Base-by-base conservation (phyloP, 2,888 invertebrate species). In the Rapana venosa region DNA sequence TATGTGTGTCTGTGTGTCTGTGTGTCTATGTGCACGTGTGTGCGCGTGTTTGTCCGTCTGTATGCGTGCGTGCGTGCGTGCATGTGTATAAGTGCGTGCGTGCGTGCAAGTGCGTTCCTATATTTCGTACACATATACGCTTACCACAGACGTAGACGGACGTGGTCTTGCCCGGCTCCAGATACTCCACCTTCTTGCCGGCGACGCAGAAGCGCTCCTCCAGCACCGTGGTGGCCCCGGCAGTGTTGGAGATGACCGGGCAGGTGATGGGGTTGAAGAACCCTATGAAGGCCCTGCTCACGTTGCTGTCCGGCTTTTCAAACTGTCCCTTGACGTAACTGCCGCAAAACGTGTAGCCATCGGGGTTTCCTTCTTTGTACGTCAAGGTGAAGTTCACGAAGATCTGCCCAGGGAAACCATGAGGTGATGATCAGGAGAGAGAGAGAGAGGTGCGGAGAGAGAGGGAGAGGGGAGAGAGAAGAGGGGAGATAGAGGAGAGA, bases 381-480 rank as follows among this genome's bases (percentile, higher is more conserved):
- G 87, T 87, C 32, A 90, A 35, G 0, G 90, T 90, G 66, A 66
- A 32, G 58, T 87, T 36, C 22, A 90, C 47, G 20, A 32, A 26
- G 1, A 90, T 87, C 90, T 90, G 70, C 30, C 30, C 20, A 47
- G 13, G 47, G 11, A 83, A 77, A 35, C 8, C 8, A 47, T 47
- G 22, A 13, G 22, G 13, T 61, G 61, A 61, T 61, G 61, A 61
- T 15, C 15, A 22, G 22, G 61, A 61, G 13, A 20, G 61, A 58
- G 58, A 58, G 58, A 13, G 15, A 58, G 58, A 58, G 58, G 15
- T n/a, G 15, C 8, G 15, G 58, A 58, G 15, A 15, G 58, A 15
- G 58, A 8, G 15, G 58, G 58, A 15, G 58, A 15, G 15, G 58
- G 15, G 11, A 58, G 15, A 58, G 15, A 58, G 11, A 13, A 15